A percentile compares a stretch with the other conserved stretches of the same genome.
These are phyloP conservation scores for Atractosteus spatula DNA, from an alignment of 2,113 vertebrate species.

Conservation along the genomic window DNA sequence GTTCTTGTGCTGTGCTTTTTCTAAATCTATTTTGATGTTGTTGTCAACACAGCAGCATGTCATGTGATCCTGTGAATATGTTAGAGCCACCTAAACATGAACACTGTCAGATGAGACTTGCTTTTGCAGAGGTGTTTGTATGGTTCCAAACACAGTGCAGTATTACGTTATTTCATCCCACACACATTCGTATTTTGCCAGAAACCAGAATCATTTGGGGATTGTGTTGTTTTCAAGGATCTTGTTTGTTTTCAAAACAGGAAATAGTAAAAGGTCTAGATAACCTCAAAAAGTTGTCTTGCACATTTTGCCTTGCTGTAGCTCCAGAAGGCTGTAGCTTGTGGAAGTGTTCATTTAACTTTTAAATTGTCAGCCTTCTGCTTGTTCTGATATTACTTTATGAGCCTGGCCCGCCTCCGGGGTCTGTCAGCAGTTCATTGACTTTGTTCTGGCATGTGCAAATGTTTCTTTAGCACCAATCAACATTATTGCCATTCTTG, in stretches of 20 bases:
- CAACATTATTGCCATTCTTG: not conserved
- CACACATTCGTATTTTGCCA: no score
- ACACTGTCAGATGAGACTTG: not conserved
- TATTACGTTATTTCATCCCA: no score
- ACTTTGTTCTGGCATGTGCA: not conserved
- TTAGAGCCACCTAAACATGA: not conserved
- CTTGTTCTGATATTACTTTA: not conserved
- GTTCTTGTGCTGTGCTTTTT: not conserved
- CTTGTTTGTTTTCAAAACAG: no score
- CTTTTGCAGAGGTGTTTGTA: not conserved
- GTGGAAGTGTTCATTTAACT: not conserved
- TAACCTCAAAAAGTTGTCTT: not conserved
- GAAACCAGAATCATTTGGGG: no score
- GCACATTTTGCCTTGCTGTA: not conserved
- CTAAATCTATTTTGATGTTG: not conserved
- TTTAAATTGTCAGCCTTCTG: not conserved
- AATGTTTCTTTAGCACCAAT: not conserved
- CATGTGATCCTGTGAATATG: slow-evolving; percentile 2
- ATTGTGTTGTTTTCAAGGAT: no score
- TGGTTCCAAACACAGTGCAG: not conserved
- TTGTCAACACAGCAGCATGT: not conserved
- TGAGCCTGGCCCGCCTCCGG: not conserved
- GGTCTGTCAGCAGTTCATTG: not conserved
- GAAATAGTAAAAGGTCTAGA: no score
- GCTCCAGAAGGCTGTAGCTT: not conserved